Evolutionary conservation across 2,113 vertebrate species (phyloP).

Genomic region (Hemichromis elongatus): DNA sequence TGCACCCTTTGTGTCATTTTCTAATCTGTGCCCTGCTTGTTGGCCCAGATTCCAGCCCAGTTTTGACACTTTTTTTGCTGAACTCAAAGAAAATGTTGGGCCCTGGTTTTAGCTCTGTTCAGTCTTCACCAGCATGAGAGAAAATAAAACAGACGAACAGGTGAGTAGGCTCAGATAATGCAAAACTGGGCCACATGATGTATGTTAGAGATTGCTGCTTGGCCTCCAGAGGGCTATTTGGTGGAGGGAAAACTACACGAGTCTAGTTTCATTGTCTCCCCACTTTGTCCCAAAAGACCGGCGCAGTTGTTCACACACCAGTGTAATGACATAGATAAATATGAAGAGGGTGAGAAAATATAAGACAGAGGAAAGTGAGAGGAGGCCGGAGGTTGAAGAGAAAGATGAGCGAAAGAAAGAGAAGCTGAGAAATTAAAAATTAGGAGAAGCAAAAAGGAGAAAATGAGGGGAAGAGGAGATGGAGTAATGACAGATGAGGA

Average conservation of each 20-base stretch:
- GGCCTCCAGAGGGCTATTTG: conserved; percentile 3
- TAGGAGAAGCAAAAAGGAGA: not conserved
- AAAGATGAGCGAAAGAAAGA: not conserved
- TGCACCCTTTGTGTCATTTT: conserved; percentile 6
- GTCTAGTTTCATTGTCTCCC: conserved; percentile 1
- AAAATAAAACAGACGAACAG: conserved; percentile 21
- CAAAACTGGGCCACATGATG: conserved; percentile 21
- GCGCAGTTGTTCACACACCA: conserved; percentile 8
- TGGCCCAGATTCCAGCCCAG: conserved; percentile 59
- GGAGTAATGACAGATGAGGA: conserved; percentile 19
- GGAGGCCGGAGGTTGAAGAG: not conserved
- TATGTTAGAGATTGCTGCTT: not conserved
- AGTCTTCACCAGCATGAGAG: not conserved
- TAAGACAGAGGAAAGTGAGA: not conserved
- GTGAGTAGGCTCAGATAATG: not conserved
- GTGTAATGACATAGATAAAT: conserved; percentile 26
- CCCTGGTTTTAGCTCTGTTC: not conserved
- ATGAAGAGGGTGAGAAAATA: not conserved
- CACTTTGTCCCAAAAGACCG: conserved; percentile 5
- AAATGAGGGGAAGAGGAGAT: not conserved
- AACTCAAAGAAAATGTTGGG: conserved; percentile 15
- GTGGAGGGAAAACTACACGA: not conserved
- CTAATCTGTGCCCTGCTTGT: conserved; percentile 14
- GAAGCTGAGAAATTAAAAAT: not conserved
- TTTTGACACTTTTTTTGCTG: conserved; percentile 29